Base-by-base conservation (phyloP, 2,888 invertebrate genomes). In the Tiliacea citrago region DNA sequence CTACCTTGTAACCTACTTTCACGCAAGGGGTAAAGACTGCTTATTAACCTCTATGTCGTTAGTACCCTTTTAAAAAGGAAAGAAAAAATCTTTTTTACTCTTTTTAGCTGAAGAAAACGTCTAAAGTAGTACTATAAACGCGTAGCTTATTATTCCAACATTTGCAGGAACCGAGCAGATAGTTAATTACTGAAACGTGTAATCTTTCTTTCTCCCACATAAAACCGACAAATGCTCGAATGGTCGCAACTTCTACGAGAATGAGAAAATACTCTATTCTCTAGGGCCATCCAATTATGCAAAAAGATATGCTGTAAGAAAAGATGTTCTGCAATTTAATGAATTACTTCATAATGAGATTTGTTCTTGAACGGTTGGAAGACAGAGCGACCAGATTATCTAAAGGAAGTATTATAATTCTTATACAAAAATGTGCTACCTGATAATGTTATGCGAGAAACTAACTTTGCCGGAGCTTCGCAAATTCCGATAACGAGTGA, bases 221-320 rank as follows among this genome's bases (percentile, higher is more conserved):
- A 68, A 73, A 81, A 71, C 68, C 58, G 68, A 76, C 58, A 10
- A 68, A 78, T 67, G 62, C 67, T 77, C 61, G 61, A 70, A 75
- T 67, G 51, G 53, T 69, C 24, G 42, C 71, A 79, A 77, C 60
- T 63, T 80, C 58, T 82, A 72, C 47, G 62, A 79, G 81, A 79
- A 79, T 83, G 85, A 81, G 82, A 84, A 83, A 88, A 84, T 83
- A 88, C 75, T 85, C 57, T 84, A 82, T 86, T 79, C 86, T 85
- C 80, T 70, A 87, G 87, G 79, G 85, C 72, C 83, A 86, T 90
- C 85, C 88, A 91, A 91, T 90, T 89, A 90, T 85, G 83, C 79
- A 86, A 86, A 87, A 75, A 84, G 82, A 86, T 83, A 62, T 77
- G 76, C 82, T 70, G 81, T 79, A 81, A 83, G 79, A 84, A 86